Conservation (phyloP, 1,140 invertebrate genomes). For the Micrasema longulum region DNA sequence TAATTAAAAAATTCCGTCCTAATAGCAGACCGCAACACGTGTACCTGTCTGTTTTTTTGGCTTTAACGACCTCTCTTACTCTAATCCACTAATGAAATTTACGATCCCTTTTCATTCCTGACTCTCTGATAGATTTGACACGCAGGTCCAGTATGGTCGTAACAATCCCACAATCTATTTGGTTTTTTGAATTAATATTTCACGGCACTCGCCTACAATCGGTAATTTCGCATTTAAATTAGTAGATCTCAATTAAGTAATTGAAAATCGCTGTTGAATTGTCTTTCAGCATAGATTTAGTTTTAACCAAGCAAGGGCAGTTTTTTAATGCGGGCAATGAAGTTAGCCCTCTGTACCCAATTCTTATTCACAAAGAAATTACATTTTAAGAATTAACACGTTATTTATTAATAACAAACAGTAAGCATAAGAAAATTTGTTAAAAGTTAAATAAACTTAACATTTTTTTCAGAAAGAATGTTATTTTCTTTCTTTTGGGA, state of each 20-base stretch:
- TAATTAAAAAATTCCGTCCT: conserved; percentile 55
- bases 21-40: conserved; percentile 53
- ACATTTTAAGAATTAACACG: too few species aligned
- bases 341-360: too few species aligned
- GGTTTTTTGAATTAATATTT: conserved; percentile 33
- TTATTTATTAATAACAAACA: too few species aligned
- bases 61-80: conserved; percentile 53
- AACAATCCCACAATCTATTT: conserved; percentile 40
- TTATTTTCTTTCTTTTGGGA: too few species aligned
- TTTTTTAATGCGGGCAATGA: too few species aligned
- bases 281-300: too few species aligned
- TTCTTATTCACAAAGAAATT: too few species aligned
- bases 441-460: too few species aligned
- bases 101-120: conserved; percentile 46
- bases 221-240: conserved; percentile 30
- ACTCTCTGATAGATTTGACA: conserved; percentile 43
- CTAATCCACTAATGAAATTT: conserved; percentile 56
- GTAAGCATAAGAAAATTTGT: too few species aligned
- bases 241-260: conserved; percentile 27
- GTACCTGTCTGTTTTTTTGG: conserved; percentile 55
- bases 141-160: conserved; percentile 37
- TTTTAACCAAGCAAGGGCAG: too few species aligned
- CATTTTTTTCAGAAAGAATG: too few species aligned
- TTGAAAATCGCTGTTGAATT: conserved; percentile 9
- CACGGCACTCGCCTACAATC: conserved; percentile 20